Conservation (phyloP, 2,113 vertebrate species). For the Chloroceryle aenea region DNA sequence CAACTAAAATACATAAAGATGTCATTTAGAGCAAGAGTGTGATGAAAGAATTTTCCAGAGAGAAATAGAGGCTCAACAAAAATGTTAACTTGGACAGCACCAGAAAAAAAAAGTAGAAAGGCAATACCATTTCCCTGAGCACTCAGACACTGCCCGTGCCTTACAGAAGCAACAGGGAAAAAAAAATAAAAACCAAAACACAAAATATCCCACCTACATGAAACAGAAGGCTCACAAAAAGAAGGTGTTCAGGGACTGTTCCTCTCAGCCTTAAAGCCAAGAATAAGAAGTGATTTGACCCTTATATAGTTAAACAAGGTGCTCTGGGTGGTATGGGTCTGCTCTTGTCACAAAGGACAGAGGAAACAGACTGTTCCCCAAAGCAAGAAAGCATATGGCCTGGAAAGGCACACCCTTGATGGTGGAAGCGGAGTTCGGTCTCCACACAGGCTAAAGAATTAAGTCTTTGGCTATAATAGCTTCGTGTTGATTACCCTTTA, state of each 20-base stretch:
- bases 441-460: not conserved
- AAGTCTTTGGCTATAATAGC: not conserved
- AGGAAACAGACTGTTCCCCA: not conserved
- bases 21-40: not conserved
- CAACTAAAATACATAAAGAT: not conserved
- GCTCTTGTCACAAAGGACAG: not conserved
- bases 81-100: not conserved
- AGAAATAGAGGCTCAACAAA: not conserved
- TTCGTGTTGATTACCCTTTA: not conserved
- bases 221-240: not conserved
- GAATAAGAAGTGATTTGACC: not conserved
- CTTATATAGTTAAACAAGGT: not conserved
- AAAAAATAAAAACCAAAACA: not conserved
- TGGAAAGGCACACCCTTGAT: not conserved
- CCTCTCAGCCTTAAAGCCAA: not conserved
- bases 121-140: not conserved
- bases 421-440: not conserved
- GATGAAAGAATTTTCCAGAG: not conserved
- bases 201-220: not conserved
- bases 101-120: not conserved
- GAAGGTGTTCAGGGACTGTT: not conserved
- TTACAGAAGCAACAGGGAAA: not conserved
- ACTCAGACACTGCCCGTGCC: not conserved
- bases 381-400: accelerated
- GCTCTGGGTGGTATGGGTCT: not conserved